These are phyloP conservation scores for Drusus annulatus DNA, from an alignment of 1,140 invertebrate genomes.

Conservation along the genomic window DNA sequence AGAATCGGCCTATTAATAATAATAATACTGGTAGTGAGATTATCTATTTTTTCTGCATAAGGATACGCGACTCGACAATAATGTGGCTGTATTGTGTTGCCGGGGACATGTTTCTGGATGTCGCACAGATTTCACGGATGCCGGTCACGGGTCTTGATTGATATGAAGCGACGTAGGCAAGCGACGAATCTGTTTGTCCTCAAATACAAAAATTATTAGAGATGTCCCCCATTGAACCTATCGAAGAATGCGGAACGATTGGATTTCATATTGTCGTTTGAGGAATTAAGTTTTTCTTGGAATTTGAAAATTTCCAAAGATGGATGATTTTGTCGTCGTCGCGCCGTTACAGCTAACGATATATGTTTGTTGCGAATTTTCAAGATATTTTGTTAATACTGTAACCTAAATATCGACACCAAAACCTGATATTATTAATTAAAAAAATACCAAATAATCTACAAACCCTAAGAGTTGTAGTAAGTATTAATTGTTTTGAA, in stretches of 20 bases:
- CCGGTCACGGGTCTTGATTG: conserved; percentile 26
- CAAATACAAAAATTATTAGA: conserved; percentile 39
- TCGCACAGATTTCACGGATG: conserved; percentile 46
- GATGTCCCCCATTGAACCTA: conserved; percentile 12
- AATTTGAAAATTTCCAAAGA: no score
- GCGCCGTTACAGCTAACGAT: no score
- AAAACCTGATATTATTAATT: no score
- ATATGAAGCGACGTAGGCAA: conserved; percentile 42
- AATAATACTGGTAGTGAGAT: conserved; percentile 47
- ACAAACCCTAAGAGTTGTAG: no score
- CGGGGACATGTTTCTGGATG: conserved; percentile 36
- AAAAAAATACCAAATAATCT: no score
- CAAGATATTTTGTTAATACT: no score
- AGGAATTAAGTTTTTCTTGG: not conserved
- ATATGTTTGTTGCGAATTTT: no score
- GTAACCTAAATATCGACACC: no score
- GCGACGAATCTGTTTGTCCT: conserved; percentile 37
- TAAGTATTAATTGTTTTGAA: no score
- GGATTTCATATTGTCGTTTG: conserved; percentile 15
- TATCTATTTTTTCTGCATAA: conserved; percentile 53
- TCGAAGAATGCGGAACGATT: conserved; percentile 1
- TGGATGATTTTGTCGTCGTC: no score
- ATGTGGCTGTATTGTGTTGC: conserved; percentile 32
- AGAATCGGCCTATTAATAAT: conserved; percentile 47
- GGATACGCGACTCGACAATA: conserved; percentile 43